A percentile compares a stretch with the other conserved stretches of the same genome.
Evolutionary conservation across 2,113 vertebrate species (phyloP).

Genomic region (Calidris pugnax): DNA sequence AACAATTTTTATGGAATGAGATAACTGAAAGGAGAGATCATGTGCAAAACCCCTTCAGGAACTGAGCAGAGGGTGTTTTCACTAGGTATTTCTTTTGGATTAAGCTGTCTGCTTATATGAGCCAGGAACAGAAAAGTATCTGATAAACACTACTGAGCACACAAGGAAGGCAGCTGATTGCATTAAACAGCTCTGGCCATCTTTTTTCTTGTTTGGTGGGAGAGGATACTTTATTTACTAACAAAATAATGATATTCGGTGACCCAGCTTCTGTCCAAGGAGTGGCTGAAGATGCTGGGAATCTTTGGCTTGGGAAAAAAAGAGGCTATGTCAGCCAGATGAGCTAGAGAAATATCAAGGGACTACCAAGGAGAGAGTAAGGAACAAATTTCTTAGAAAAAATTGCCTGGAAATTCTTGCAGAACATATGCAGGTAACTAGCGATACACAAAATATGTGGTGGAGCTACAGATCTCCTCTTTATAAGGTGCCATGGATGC

Average conservation of each 20-base stretch:
- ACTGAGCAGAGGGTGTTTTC: background rate
- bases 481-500: background rate
- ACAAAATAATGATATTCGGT: background rate
- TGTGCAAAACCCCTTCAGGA: background rate
- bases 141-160: background rate
- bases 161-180: background rate
- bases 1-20: background rate
- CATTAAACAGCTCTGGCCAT: background rate
- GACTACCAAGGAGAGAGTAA: background rate
- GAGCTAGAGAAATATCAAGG: background rate
- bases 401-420: background rate
- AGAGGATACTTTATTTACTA: background rate
- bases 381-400: background rate
- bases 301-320: background rate
- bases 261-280: background rate
- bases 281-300: background rate
- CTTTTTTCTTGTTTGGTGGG: background rate
- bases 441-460: background rate
- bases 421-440: background rate
- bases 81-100: background rate
- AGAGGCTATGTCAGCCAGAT: background rate
- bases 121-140: background rate
- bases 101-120: background rate
- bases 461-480: background rate
- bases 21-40: background rate